A percentile compares a stretch with the other conserved stretches of the same genome.
Evolutionary conservation across 2,888 invertebrate species (phyloP).

Genomic region (Pelosia muscerda): DNA sequence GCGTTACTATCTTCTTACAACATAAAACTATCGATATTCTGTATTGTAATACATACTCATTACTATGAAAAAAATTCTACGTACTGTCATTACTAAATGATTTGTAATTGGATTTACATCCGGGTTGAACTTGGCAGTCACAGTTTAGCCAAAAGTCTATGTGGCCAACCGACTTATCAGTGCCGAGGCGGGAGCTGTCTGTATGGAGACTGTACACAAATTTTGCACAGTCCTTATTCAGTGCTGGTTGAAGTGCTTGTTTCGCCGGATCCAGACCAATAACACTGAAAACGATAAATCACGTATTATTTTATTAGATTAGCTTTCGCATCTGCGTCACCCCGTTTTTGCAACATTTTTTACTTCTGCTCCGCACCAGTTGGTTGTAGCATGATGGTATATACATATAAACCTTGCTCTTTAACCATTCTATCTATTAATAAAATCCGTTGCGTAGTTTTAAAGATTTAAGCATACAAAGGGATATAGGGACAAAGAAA

Average conservation of each 20-base stretch:
- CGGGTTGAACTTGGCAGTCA: neutral
- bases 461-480: no score
- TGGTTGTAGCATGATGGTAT: no score
- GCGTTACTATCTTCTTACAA: no score
- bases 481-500: no score
- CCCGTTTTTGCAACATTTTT: no score
- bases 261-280: conserved; percentile 6
- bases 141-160: conserved; percentile 4
- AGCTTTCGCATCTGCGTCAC: no score
- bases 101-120: neutral
- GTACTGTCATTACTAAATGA: neutral
- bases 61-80: neutral
- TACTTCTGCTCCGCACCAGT: no score
- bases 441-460: no score
- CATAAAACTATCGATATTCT: no score
- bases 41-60: no score
- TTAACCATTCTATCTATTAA: no score
- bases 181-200: neutral
- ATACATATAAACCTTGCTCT: no score
- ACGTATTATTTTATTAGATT: neutral
- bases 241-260: neutral
- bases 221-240: neutral
- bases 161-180: neutral
- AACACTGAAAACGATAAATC: neutral
- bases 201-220: neutral